A percentile compares a stretch with the other conserved stretches of the same genome.
These are phyloP conservation scores for Caerostris extrusa DNA, from an alignment of 1,140 invertebrate genomes.

Conservation along the genomic window DNA sequence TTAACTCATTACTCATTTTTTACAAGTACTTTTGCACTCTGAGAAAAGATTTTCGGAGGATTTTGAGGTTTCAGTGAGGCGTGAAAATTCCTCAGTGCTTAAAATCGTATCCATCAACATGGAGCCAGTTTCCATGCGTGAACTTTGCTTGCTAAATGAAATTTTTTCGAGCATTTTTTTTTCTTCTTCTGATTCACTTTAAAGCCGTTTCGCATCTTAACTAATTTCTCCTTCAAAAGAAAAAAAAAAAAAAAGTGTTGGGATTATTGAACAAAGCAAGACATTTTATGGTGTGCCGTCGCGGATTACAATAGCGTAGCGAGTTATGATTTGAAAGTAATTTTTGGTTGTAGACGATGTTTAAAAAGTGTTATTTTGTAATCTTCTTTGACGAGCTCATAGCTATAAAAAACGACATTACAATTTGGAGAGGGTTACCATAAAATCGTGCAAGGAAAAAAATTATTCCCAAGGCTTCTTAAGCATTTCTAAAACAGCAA, in stretches of 20 bases:
- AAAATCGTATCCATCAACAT: slow-evolving; percentile 9
- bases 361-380: too few relatives aligned
- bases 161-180: not conserved
- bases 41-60: not conserved
- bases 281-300: not conserved
- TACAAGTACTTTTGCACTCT: not conserved
- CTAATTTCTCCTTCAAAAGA: not conserved
- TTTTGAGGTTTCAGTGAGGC: not conserved
- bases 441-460: too few relatives aligned
- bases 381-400: too few relatives aligned
- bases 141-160: not conserved
- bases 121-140: not conserved
- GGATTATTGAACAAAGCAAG: too few relatives aligned
- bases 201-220: not conserved
- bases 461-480: too few relatives aligned
- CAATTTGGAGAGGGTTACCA: too few relatives aligned
- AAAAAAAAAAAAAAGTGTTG: not conserved
- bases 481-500: too few relatives aligned
- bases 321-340: too few relatives aligned
- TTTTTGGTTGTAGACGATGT: too few relatives aligned
- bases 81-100: not conserved
- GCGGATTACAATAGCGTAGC: not conserved
- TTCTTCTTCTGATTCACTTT: not conserved
- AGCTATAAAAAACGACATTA: too few relatives aligned
- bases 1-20: not conserved